Evolutionary conservation across 2,797 vertebrate species (phyloP), one percentile per base, ranked within the genome.

Genomic region (Oceanodroma leucorhoa): DNA sequence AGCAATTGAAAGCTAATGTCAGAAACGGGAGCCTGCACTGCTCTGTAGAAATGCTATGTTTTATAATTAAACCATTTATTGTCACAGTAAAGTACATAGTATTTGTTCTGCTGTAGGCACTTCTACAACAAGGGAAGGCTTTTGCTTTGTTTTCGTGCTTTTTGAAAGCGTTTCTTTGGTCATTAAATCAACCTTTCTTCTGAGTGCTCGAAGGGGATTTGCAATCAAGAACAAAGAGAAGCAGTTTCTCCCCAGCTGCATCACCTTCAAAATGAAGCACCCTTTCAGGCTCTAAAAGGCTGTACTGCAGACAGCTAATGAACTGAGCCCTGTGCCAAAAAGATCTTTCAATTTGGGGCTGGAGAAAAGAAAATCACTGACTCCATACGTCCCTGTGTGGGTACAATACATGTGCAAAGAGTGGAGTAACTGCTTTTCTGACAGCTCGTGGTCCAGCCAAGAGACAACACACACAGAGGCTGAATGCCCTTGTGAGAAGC

Each of bases 151-250:
- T 92, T 86, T 40, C 50, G 45, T 54, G 69, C 51, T 51, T 77
- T 86, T 51, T 15, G 45, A 83, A 92, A 80, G 69, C 51, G 54
- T 77, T 80, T 64, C 76, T 70, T 77, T 20, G 6, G 45, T 71
- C 51, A 60, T 90, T 93, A 94, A 85, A 75, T 36, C 50, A 88
- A 50, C 46, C 60, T 76, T 85, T 77, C 45, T 41, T 38, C 50
- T 3, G 2, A 86, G 65, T 13, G 60, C 73, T 80, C 0, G 0
- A 51, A 78, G 73, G 64, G 16, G 27, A 73, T 73, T 80, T 78
- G 65, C 65, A 81, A 62, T 32, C 20, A 38, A 73, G 80, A 94
- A 58, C 43, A 83, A 77, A 72, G 38, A 83, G 58, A 61, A 21
- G 21, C 11, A 9, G 17, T 61, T 70, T 62, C 53, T 38, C 51